Base-by-base conservation (phyloP, 37 sponge, comb jelly and placozoan species). In the Agelas oroides region DNA sequence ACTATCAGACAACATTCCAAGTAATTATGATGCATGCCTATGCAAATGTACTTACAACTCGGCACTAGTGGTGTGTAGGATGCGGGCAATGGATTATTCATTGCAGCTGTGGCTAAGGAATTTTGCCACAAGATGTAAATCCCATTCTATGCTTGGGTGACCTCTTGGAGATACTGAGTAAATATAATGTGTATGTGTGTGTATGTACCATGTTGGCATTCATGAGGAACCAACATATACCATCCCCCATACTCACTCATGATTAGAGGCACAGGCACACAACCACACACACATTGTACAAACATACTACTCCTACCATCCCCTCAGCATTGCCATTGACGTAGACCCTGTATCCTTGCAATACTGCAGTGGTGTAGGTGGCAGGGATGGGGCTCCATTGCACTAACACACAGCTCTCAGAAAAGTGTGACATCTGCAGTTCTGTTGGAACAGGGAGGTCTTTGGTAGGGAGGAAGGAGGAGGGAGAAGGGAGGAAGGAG, bases 281-380 rank as follows among this genome's bases (percentile, higher is more conserved):
- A n/a, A 38, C 14, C 54, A 65, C 67, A 65, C 41, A 78, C 5
- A 64, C n/a, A n/a, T n/a, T n/a, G 6, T 30, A 46, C 3, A 8
- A 46, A 12, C 46, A 46, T 8, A 46, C 6, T 12, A 3, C 46
- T 46, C 73, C 6, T 32, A 88, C 92, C 87, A 67, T 87, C 69
- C 94, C 94, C 58, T 90, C 90, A 21, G 67, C 46, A 27, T 71
- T 23, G 13, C 91, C 84, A 46, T 90, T 86, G 61, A 89, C 87
- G 30, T 84, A 90, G 21, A 89, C 72, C 28, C 60, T 70, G 65
- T 72, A 89, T 24, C 91, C 87, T 23, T 57, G 33, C 55, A 85
- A 59, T 3, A 46, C 57, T 21, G 55, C 12, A 39, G 72, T 37
- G 16, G 36, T 1, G 35, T 24, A 13, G 39, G 17, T 20, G 25